Base-by-base conservation (phyloP, 2,113 vertebrate genomes). In the Cinclus cinclus region DNA sequence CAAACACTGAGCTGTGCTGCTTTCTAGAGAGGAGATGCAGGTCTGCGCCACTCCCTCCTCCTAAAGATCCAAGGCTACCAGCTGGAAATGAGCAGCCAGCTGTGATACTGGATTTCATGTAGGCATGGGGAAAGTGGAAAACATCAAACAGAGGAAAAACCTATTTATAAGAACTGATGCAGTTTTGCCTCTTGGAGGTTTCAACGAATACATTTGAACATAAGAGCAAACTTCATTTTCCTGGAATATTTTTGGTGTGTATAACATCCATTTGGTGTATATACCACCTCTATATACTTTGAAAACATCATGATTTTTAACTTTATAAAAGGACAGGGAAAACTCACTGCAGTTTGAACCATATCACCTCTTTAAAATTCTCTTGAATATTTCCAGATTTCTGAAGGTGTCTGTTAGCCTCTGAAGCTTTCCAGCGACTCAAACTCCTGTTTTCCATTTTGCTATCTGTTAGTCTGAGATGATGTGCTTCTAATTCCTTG, bases 281-380 rank as follows among this genome's bases (percentile, higher is more conserved):
- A 3, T 67, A n/a, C 35, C 35, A 37, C 35, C 35, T 37, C 35
- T 37, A 37, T 6, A 41, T 64, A 53, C 55, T 64, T 53, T 53
- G 31, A 73, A 65, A 89, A 25, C 44, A 46, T 13, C 0, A 4
- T 15, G 9, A 0, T 0, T 53, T 76, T 56, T 52, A 63, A 67
- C 41, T 52, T 76, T 33, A 15, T 76, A 10, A 62, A 85, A 79
- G 31, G 20, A 39, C 6, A 5, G 37, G 60, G 22, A 18, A 63
- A 71, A 25, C 10, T 49, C 31, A 49, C 17, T 65, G 41, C 21
- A 52, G n/a, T 65, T 47, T 50, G 52, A 63, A 8, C 16, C 5
- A 9, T 39, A 30, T n/a, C 18, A 44, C 25, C 11, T 15, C 19
- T 91, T 80, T 20, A 53, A 79, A 83, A 86, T 60, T 59, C 35